Percentiles rank a stretch among this genome's conserved stretches.
Evolutionary conservation across 2,113 vertebrate genomes (phyloP).

Genomic region (Caretta caretta): DNA sequence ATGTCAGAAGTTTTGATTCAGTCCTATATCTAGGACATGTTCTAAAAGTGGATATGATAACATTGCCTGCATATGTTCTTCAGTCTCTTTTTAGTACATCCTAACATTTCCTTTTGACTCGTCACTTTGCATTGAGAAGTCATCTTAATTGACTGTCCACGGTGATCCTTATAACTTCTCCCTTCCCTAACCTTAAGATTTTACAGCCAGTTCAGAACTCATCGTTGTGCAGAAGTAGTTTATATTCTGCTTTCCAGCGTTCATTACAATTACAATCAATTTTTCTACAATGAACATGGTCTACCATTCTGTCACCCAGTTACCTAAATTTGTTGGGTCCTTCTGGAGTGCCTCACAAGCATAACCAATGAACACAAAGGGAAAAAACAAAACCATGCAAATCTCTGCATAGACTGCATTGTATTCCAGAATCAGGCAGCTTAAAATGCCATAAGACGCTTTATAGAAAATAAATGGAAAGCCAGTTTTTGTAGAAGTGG

Average conservation of each 20-base stretch:
- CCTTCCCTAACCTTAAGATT: not conserved
- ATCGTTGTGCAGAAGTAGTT: not conserved
- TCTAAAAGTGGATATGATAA: not conserved
- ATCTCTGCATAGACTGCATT: slow-evolving; percentile 16
- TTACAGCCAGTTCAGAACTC: not conserved
- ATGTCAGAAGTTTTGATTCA: not conserved
- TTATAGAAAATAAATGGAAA: not conserved
- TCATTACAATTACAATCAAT: not conserved
- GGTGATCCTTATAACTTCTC: not conserved
- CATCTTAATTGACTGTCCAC: not conserved
- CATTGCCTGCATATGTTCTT: not conserved
- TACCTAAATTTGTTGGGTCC: not conserved
- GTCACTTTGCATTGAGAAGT: not conserved
- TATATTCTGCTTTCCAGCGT: not conserved
- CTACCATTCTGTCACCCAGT: not conserved
- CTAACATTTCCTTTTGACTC: not conserved
- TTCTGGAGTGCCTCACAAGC: not conserved
- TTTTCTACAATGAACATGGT: not conserved
- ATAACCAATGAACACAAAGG: not conserved
- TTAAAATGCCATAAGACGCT: slow-evolving; percentile 37
- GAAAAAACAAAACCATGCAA: not conserved
- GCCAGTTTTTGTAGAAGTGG: not conserved
- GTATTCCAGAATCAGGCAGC: slow-evolving; percentile 30
- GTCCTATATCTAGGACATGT: not conserved
- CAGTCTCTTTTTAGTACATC: not conserved